phyloP scores from a whole-genome alignment of 2,888 invertebrate genomes.

The Chydorus sphaericus region DNA sequence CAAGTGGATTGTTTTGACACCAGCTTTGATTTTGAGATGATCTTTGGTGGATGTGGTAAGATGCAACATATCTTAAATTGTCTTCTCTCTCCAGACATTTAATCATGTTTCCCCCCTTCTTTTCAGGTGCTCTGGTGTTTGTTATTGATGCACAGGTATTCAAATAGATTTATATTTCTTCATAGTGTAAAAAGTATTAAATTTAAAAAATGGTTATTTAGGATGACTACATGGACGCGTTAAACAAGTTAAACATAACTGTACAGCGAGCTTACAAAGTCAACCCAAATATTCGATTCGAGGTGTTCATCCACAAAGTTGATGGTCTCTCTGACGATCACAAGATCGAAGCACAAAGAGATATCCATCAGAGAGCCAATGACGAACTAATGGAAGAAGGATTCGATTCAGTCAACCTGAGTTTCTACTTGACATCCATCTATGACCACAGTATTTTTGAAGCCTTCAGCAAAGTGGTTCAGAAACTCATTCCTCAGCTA shows the following conservation, averaged over 20 bases:
- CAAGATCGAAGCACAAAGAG: constrained; percentile 97
- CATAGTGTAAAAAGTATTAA: constrained; percentile 25
- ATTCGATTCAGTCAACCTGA: constrained; percentile 71
- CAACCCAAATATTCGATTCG: constrained; percentile 91
- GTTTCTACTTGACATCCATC: constrained; percentile 94
- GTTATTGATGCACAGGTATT: constrained; percentile 90
- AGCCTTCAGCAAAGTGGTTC: constrained; percentile 98
- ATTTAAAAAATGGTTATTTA: neutral
- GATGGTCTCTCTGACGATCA: constrained; percentile 97
- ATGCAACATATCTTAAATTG: constrained; percentile 28
- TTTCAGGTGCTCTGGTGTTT: constrained; percentile 66
- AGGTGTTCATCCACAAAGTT: constrained; percentile 88
- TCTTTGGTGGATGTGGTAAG: constrained; percentile 84
- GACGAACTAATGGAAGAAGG: constrained; percentile 86
- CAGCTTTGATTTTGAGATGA: constrained; percentile 86
- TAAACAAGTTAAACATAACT: constrained; percentile 80
- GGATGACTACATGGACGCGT: constrained; percentile 94
- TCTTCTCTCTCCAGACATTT: neutral
- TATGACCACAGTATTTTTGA: constrained; percentile 99
- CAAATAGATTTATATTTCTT: constrained; percentile 23
- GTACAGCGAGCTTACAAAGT: constrained; percentile 91
- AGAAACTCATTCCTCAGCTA: constrained; percentile 93
- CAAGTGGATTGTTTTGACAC: constrained; percentile 97
- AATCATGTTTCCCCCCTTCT: neutral
- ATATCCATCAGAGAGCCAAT: constrained; percentile 91